Conservation (phyloP, 92 coral and sea anemone genomes). For the Epizoanthus ramosus region DNA sequence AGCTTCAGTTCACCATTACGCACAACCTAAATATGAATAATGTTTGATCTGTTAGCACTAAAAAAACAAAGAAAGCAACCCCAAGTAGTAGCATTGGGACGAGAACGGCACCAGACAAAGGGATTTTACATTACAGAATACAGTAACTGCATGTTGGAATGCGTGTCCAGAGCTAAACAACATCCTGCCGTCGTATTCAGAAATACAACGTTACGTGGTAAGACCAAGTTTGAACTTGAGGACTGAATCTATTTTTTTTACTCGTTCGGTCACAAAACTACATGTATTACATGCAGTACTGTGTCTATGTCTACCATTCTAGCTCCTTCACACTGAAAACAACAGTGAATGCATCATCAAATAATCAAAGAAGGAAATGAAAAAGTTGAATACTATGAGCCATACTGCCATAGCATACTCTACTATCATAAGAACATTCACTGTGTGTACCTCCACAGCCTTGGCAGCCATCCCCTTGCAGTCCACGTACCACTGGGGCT, state of each 20-base stretch:
- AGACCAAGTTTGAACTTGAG: not conserved
- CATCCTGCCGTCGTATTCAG: not conserved
- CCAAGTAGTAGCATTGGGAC: too few species aligned
- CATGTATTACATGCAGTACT: too few species aligned
- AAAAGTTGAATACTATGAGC: too few species aligned
- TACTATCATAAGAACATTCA: not conserved
- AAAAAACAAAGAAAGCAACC: too few species aligned
- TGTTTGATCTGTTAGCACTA: not conserved
- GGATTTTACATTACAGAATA: too few species aligned
- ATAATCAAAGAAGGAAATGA: too few species aligned
- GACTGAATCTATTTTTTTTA: too few species aligned
- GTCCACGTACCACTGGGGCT: conserved; percentile 99
- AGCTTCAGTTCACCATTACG: conserved; percentile 92
- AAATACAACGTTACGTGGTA: not conserved
- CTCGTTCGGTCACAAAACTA: too few species aligned
- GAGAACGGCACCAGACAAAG: too few species aligned
- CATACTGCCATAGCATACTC: not conserved
- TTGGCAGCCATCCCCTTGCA: conserved; percentile 97
- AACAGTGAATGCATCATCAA: too few species aligned
- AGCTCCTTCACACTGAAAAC: too few species aligned
- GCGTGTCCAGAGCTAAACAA: not conserved
- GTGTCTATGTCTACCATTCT: too few species aligned
- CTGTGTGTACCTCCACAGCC: conserved; percentile 82
- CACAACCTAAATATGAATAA: conserved; percentile 65
- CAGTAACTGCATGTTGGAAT: not conserved